Conservation (phyloP, 2,888 invertebrate genomes). For the Andrena bicolor region DNA sequence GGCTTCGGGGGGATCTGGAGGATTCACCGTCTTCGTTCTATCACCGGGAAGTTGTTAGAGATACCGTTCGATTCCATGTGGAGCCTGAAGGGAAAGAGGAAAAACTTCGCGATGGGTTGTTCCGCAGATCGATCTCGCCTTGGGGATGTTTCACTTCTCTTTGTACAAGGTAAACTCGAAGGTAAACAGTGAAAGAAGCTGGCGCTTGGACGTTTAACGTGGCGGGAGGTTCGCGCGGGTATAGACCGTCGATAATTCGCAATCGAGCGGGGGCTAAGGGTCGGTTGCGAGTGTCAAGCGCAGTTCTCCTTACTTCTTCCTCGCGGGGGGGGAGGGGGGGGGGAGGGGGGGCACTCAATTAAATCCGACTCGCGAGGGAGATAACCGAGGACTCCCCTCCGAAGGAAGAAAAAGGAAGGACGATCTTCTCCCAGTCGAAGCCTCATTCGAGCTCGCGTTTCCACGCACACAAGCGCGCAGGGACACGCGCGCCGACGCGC, state of each 20-base stretch:
- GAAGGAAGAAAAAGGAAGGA: constrained; percentile 28
- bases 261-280: neutral
- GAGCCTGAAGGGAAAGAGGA: no score
- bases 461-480: constrained; percentile 5
- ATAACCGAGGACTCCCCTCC: constrained; percentile 53
- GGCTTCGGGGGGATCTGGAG: neutral
- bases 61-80: no score
- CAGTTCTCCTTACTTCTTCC: constrained; percentile 32
- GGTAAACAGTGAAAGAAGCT: no score
- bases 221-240: neutral
- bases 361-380: constrained; percentile 51
- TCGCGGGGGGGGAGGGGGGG: constrained; percentile 15
- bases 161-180: no score
- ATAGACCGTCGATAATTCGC: constrained; percentile 14
- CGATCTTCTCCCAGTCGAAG: constrained; percentile 6
- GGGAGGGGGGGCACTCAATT: constrained; percentile 50
- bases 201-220: no score
- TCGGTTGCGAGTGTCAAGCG: constrained; percentile 30
- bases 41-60: neutral
- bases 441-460: constrained; percentile 8
- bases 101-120: no score
- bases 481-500: neutral
- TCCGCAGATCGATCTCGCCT: neutral
- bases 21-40: neutral
- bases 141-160: neutral